Conservation (phyloP, 1,140 invertebrate genomes). For the Drosophila kepulauana region DNA sequence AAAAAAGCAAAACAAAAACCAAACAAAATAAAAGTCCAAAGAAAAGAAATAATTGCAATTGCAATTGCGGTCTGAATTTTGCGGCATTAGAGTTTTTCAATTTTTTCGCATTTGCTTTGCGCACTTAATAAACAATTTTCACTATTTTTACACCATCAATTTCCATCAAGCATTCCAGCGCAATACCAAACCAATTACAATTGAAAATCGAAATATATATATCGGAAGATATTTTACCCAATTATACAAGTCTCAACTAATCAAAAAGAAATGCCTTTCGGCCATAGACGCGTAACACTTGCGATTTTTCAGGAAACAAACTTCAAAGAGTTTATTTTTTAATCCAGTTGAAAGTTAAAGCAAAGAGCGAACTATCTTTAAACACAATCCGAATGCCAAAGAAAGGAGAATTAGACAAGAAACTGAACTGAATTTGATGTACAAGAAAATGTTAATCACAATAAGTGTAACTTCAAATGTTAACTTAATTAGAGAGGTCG, state of each 20-base stretch:
- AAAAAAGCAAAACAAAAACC: slow-evolving; percentile 12
- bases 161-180: slow-evolving; percentile 30
- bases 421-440: too few relatives aligned
- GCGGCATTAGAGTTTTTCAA: slow-evolving; percentile 43
- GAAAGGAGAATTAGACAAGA: too few relatives aligned
- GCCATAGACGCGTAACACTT: background rate
- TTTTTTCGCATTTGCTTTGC: slow-evolving; percentile 41
- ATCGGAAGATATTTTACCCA: slow-evolving; percentile 17
- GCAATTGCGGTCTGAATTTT: slow-evolving; percentile 29
- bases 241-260: background rate
- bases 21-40: background rate
- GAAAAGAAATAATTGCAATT: slow-evolving; percentile 18
- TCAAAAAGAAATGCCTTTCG: background rate
- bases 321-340: too few relatives aligned
- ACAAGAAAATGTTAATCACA: background rate
- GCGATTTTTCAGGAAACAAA: background rate
- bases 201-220: slow-evolving; percentile 9
- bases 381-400: too few relatives aligned
- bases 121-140: slow-evolving; percentile 45
- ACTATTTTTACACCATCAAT: slow-evolving; percentile 45
- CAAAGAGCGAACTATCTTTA: too few relatives aligned
- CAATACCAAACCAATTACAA: slow-evolving; percentile 10
- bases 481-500: background rate
- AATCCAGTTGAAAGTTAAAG: too few relatives aligned
- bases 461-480: background rate